Conservation (phyloP, 2,888 invertebrate species). For the Andricus quercusramuli region DNA sequence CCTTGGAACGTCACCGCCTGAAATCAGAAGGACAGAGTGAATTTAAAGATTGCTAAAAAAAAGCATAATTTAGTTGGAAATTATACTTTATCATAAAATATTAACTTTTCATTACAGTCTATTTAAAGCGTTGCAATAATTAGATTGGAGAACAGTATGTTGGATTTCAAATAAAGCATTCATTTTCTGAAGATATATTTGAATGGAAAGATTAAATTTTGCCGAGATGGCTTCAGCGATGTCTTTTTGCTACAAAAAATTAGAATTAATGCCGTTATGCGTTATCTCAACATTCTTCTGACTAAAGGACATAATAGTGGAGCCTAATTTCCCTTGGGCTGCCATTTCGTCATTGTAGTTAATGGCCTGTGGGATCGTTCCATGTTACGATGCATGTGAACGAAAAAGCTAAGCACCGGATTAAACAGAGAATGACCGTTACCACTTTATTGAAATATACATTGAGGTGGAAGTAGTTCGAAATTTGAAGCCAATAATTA, state of each 20-base stretch:
- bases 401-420: constrained; percentile 27
- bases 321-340: constrained; percentile 56
- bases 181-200: neutral
- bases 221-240: neutral
- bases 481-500: neutral
- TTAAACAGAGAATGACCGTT: constrained; percentile 11
- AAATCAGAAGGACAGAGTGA: constrained; percentile 45
- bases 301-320: constrained; percentile 48
- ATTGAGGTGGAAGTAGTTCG: neutral
- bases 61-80: neutral
- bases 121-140: neutral
- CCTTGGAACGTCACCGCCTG: constrained; percentile 54
- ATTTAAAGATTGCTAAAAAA: neutral
- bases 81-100: neutral
- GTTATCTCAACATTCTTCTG: constrained; percentile 44
- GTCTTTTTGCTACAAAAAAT: constrained; percentile 10
- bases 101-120: neutral
- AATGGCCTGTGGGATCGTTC: constrained; percentile 51
- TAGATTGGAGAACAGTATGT: neutral
- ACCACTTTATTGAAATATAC: constrained; percentile 21
- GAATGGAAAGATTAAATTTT: neutral
- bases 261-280: constrained; percentile 35
- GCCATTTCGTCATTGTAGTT: constrained; percentile 55
- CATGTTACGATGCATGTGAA: constrained; percentile 21
- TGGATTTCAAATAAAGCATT: neutral